Conservation (phyloP, 2,888 invertebrate species). For the Diaperis boleti region DNA sequence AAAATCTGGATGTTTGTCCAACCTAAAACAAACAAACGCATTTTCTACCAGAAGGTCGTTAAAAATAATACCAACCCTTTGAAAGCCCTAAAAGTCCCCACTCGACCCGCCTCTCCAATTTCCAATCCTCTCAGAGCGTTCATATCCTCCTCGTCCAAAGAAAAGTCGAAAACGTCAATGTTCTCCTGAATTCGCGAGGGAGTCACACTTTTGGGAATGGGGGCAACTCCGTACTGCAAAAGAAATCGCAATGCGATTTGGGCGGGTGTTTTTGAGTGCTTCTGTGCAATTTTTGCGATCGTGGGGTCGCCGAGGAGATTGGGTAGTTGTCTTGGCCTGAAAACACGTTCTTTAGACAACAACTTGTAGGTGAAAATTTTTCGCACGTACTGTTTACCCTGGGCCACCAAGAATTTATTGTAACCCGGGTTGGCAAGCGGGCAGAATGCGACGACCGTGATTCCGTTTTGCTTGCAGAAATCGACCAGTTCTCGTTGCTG, state of each 20-base stretch:
- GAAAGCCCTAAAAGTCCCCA: not conserved
- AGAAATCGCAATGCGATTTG: constrained; percentile 79
- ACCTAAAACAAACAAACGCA: no score
- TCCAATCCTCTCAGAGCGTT: constrained; percentile 71
- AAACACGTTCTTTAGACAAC: not conserved
- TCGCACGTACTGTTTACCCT: constrained; percentile 18
- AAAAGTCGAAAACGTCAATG: constrained; percentile 79
- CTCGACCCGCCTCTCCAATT: constrained; percentile 23
- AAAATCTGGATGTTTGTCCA: not conserved
- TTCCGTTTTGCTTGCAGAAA: constrained; percentile 61
- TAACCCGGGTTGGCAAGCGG: constrained; percentile 6
- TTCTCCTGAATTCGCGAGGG: constrained; percentile 79
- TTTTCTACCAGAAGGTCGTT: no score
- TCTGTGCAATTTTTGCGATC: constrained; percentile 66
- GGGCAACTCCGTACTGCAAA: constrained; percentile 76
- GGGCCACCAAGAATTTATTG: constrained; percentile 14
- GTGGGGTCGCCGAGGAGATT: constrained; percentile 58
- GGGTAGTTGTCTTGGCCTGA: constrained; percentile 35
- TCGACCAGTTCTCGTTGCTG: constrained; percentile 64
- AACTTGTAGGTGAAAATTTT: no score
- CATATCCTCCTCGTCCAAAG: constrained; percentile 73
- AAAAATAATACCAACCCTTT: not conserved
- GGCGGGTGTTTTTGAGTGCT: constrained; percentile 58
- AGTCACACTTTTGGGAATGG: constrained; percentile 86
- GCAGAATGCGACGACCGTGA: constrained; percentile 68